Conservation (phyloP, 2,113 vertebrate species). For the Ascaphus truei region DNA sequence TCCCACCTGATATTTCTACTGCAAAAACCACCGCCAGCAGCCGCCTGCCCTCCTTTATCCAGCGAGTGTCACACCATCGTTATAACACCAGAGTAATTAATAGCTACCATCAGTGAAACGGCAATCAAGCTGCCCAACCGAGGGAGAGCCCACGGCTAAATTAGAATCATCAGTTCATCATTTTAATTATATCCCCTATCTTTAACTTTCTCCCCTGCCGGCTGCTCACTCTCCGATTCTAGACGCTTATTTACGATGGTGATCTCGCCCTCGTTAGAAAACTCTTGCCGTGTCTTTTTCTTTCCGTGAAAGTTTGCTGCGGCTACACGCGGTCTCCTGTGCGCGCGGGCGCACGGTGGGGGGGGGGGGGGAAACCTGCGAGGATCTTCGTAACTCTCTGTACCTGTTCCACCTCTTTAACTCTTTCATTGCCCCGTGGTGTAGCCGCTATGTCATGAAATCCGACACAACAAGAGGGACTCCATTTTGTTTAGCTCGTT, state of each 20-base stretch:
- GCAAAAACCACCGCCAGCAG: neutral
- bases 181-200: slow-evolving; percentile 25
- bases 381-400: too few species aligned
- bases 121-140: slow-evolving; percentile 34
- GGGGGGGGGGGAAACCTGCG: too few species aligned
- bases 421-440: too few species aligned
- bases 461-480: too few species aligned
- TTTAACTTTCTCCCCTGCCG: slow-evolving; percentile 14
- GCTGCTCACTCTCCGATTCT: slow-evolving; percentile 3
- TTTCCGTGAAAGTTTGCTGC: too few species aligned
- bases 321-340: too few species aligned
- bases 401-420: too few species aligned
- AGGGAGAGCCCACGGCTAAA: slow-evolving; percentile 32
- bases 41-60: neutral
- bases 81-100: slow-evolving; percentile 30
- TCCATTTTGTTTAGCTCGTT: too few species aligned
- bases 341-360: too few species aligned
- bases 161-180: slow-evolving; percentile 30
- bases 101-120: slow-evolving; percentile 31
- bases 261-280: neutral
- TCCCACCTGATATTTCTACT: neutral
- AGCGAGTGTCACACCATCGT: slow-evolving; percentile 12
- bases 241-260: neutral
- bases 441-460: too few species aligned
- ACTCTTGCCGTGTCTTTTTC: neutral